Evolutionary conservation across 2,797 vertebrate species (phyloP), one percentile per base, ranked within the genome.

Genomic region (Lindbergichthys nudifrons): DNA sequence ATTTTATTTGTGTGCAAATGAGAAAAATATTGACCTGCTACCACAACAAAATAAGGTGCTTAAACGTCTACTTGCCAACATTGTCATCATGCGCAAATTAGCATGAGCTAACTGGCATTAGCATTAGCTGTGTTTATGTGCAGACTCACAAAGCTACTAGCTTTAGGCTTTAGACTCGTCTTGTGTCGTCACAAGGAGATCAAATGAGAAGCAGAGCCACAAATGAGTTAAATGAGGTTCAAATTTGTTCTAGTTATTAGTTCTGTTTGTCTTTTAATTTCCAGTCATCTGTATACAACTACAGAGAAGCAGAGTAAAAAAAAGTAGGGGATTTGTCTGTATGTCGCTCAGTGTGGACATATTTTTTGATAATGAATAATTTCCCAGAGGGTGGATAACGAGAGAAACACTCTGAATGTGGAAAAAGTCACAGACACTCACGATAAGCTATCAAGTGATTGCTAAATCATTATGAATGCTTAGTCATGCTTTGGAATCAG

Each of bases 401-500:
- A n/a, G 39, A 6, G 50, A 47, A 30, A 52, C 6, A 36, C 23
- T 47, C 18, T 16, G 14, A 54, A 48, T 1, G 6, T 19, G 52
- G 21, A 46, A 9, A 45, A 58, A 70, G 9, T 8, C n/a, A 15
- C 3, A 52, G 6, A 18, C 15, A 32, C 45, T 52, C 14, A 54
- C 36, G 5, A 15, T 58, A 15, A 30, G 36, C 45, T 16, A 39
- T 48, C 2, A 56, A 30, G 14, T 39, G 32, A 57, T 56, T 43
- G 10, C 64, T 26, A 42, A 46, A 41, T 66, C 42, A 59, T 45
- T 65, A 46, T 53, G 30, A 52, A 64, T 41, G 67, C 41, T 39
- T 10, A 11, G 19, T 53, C 71, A 26, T 47, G 63, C 32, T 57
- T 76, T 1, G 0, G 15, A 70, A 65, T 69, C 48, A 32, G 48